Evolutionary conservation across 2,888 invertebrate genomes (phyloP), one percentile per base, ranked within the genome.

Genomic region (Phortica magna): DNA sequence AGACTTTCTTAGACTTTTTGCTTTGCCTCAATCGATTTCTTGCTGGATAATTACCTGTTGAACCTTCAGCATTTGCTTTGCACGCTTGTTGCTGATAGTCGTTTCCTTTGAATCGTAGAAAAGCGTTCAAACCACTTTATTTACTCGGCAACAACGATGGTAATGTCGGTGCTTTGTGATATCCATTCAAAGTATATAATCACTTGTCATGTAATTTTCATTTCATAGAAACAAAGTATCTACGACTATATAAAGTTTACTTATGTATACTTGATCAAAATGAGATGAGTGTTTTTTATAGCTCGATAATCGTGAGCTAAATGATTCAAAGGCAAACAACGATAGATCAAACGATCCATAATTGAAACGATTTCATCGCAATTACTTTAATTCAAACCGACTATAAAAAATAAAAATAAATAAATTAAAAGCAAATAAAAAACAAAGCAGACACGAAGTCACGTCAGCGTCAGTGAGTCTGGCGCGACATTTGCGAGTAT

Each of bases 1-100:
- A 7, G 6, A 19, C 61, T 9, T 10, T 22, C 61, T 61, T 17
- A 17, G 19, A 61, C 61, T 22, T 68, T 75, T 72, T 72, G 76
- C 76, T 78, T 75, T 48, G 77, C 57, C 65, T 77, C 78, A 75
- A 74, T 53, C 70, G 55, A 71, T 71, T 71, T 71, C 70, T 71
- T 71, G 61, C 9, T 48, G 78, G 82, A 79, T 87, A 85, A 85
- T 87, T 87, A 85, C 84, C 87, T 82, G 85, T 78, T 85, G 85
- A 84, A 86, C 86, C 88, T 87, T 87, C 87, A 84, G 80, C 80
- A 78, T 77, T 79, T 77, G 79, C 43, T 53, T 67, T 67, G 31
- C 65, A 74, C 79, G 84, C 83, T 85, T 48, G 42, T 7, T 7
- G n/a, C 10, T 31, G 48, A 5, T 48, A 12, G 48, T 48, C 48